A percentile compares a stretch with the other conserved stretches of the same genome.
These are phyloP conservation scores for Procambarus virginalis DNA, from an alignment of 1,140 invertebrate species.

Conservation along the genomic window DNA sequence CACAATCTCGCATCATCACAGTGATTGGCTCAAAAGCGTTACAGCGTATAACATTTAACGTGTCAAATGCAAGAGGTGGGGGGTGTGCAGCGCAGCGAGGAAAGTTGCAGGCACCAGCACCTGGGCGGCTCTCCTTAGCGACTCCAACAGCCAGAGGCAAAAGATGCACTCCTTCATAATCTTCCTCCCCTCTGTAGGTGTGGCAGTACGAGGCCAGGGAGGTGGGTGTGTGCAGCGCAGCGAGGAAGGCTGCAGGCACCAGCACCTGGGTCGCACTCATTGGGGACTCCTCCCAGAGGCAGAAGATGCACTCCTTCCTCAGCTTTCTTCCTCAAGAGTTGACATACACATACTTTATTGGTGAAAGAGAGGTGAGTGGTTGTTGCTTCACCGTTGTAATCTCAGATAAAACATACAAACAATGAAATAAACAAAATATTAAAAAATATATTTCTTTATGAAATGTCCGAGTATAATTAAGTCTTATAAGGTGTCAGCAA, in stretches of 20 bases:
- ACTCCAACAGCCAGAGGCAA: background rate
- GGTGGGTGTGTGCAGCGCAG: background rate
- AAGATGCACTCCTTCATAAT: background rate
- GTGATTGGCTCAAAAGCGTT: background rate
- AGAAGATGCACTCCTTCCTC: slow-evolving; percentile 30
- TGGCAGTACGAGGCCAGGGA: background rate
- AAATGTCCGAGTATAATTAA: too few species aligned
- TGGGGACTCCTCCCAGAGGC: slow-evolving; percentile 34
- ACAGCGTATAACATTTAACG: background rate
- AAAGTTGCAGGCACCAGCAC: too few species aligned
- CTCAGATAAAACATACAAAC: too few species aligned
- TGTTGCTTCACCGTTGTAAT: too few species aligned
- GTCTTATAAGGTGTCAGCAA: too few species aligned
- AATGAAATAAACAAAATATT: too few species aligned
- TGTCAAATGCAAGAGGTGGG: background rate
- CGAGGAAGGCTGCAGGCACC: too few species aligned
- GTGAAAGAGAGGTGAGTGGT: slow-evolving; percentile 14
- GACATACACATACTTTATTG: slow-evolving; percentile 21
- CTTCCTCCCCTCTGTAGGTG: background rate
- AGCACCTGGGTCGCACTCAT: slow-evolving; percentile 42
- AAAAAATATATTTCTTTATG: too few species aligned
- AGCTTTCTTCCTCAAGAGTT: slow-evolving; percentile 23
- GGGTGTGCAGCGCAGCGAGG: too few species aligned
- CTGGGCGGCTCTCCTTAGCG: too few species aligned
- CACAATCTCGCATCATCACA: background rate